Evolutionary conservation across 2,113 vertebrate species (phyloP).

Genomic region (Psophia crepitans): DNA sequence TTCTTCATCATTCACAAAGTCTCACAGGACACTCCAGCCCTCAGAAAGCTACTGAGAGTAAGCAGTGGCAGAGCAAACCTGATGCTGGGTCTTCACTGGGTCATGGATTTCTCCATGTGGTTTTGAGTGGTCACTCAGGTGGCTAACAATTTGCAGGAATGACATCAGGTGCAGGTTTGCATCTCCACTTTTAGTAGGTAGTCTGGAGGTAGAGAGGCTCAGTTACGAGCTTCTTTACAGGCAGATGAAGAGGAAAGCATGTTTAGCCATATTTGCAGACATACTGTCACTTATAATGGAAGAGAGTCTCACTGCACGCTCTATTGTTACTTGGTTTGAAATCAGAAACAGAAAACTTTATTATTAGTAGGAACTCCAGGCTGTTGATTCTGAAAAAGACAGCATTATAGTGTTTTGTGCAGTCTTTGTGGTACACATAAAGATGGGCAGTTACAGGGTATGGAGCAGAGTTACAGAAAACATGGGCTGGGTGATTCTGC

Average conservation of each 20-base stretch:
- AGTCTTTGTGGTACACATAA: not conserved
- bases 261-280: not conserved
- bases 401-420: not conserved
- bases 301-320: not conserved
- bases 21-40: not conserved
- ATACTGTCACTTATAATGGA: accelerated
- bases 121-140: not conserved
- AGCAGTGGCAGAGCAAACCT: not conserved
- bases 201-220: not conserved
- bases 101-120: not conserved
- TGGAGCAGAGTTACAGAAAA: not conserved
- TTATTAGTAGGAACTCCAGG: not conserved
- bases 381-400: not conserved
- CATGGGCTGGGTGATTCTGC: not conserved
- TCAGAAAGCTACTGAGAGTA: not conserved
- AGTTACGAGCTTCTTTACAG: not conserved
- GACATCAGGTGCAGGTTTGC: not conserved
- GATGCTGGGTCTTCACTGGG: not conserved
- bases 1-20: not conserved
- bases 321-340: not conserved
- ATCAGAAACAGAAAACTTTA: not conserved
- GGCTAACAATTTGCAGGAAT: not conserved
- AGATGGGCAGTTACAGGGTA: not conserved
- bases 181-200: not conserved
- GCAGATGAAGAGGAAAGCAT: not conserved